Base-by-base conservation (phyloP, 1,140 invertebrate genomes). In the Apis laboriosa region DNA sequence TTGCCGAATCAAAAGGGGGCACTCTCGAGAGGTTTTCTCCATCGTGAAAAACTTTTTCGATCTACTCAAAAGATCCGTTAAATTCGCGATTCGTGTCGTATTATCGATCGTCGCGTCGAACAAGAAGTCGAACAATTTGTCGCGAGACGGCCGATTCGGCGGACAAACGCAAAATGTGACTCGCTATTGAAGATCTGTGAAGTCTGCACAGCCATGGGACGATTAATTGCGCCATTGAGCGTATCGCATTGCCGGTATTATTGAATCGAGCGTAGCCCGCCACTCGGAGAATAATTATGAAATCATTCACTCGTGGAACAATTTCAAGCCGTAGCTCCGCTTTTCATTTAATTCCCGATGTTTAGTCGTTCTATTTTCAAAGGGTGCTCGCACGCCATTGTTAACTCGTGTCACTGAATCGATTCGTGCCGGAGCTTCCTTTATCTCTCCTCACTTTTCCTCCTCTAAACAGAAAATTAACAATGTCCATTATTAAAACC, bases 301-400 rank as follows among this genome's bases (percentile, higher is more conserved):
- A 84, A 82, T 85, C 61, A 85, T 78, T 76, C 83, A 79, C 55
- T 87, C 86, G 80, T 78, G 83, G 64, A 56, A 77, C 75, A 61
- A 83, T 87, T 70, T 70, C 82, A 77, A 84, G 70, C 77, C 49
- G 60, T 49, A 79, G 76, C 68, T 73, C 80, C 74, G 75, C 73
- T 77, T 77, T 88, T 87, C 86, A 79, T 64, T 85, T 80, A 74
- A 80, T 87, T 85, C 84, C 80, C 78, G 83, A 87, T 84, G 78
- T 87, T 88, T 88, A 88, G 82, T 71, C 74, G 86, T 15, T 77
- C 79, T 87, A 87, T 84, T 87, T 88, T 82, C 80, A 82, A 82
- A 82, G 80, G 74, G 74, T 63, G 76, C 76, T 56, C 19, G 76
- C 75, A 21, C 75, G 17, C 24, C 55, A 60, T 77, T 77, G 80